A percentile compares a stretch with the other conserved stretches of the same genome.
phyloP scores from a whole-genome alignment of 2,113 vertebrate species.

The Corythaeola cristata region DNA sequence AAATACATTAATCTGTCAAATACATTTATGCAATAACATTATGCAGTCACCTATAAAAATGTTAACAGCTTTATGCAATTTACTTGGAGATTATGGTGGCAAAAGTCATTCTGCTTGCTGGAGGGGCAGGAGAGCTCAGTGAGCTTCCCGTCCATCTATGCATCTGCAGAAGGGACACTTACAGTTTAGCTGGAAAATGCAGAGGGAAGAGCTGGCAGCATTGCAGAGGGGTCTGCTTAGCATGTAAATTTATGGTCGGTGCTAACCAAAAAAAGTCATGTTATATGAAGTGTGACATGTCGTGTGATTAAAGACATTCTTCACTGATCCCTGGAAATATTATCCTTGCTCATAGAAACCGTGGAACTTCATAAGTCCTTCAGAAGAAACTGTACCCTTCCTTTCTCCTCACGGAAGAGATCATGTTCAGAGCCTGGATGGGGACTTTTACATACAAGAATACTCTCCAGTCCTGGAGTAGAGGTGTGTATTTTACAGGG shows the following conservation, averaged over 20 bases:
- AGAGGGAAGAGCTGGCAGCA: neutral
- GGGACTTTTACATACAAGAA: neutral
- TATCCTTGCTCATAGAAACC: neutral
- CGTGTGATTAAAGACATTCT: neutral
- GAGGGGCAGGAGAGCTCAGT: neutral
- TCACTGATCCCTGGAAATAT: neutral
- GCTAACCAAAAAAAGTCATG: neutral
- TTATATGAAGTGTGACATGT: neutral
- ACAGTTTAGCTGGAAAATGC: neutral
- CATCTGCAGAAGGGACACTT: neutral
- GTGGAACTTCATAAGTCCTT: neutral
- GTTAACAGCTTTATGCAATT: slow-evolving; percentile 22
- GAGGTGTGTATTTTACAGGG: neutral
- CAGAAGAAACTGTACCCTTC: neutral
- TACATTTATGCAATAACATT: neutral
- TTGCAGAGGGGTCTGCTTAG: neutral
- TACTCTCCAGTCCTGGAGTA: neutral
- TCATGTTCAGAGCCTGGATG: neutral
- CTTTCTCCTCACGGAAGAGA: neutral
- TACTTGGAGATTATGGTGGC: neutral
- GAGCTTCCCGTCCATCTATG: neutral
- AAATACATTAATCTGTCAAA: slow-evolving; percentile 25
- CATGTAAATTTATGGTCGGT: neutral
- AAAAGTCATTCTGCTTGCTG: neutral
- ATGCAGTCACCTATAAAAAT: slow-evolving; percentile 13